Evolutionary conservation across 2,888 invertebrate genomes (phyloP).

Genomic region (Crocallis elinguaria): DNA sequence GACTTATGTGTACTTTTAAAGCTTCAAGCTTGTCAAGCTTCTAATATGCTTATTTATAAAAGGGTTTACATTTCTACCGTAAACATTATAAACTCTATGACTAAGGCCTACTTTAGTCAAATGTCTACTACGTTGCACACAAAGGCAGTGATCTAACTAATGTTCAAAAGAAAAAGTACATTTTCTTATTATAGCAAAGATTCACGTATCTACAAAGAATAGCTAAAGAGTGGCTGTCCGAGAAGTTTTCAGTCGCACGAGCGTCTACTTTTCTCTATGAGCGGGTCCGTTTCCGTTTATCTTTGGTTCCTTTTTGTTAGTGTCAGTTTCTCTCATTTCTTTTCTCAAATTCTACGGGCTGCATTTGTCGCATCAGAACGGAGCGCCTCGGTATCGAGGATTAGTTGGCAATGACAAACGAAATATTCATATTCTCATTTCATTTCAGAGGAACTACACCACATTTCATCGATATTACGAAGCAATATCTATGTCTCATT

Average conservation of each 20-base stretch:
- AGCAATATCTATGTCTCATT: no score
- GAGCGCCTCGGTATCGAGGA: constrained; percentile 43
- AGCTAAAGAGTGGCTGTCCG: constrained; percentile 61
- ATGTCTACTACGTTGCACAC: not conserved
- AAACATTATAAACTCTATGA: not conserved
- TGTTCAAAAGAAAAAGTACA: constrained; percentile 24
- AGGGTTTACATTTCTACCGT: constrained; percentile 3
- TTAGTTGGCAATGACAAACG: constrained; percentile 37
- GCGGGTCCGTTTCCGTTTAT: constrained; percentile 80
- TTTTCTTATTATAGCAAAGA: constrained; percentile 53
- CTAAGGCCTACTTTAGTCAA: not conserved
- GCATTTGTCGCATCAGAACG: constrained; percentile 66
- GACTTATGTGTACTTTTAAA: constrained; percentile 33
- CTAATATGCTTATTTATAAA: constrained; percentile 20
- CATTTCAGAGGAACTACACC: no score
- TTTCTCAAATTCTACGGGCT: constrained; percentile 70
- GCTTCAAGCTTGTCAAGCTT: constrained; percentile 21
- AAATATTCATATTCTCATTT: constrained; percentile 31
- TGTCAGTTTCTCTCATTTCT: constrained; percentile 70
- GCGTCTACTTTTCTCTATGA: constrained; percentile 77
- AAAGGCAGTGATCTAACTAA: not conserved
- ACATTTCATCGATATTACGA: no score
- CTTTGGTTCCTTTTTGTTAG: constrained; percentile 74
- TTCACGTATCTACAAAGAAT: constrained; percentile 61
- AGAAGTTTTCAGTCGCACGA: constrained; percentile 73